Evolutionary conservation across 2,888 invertebrate genomes (phyloP).

Genomic region (Timandra comae): DNA sequence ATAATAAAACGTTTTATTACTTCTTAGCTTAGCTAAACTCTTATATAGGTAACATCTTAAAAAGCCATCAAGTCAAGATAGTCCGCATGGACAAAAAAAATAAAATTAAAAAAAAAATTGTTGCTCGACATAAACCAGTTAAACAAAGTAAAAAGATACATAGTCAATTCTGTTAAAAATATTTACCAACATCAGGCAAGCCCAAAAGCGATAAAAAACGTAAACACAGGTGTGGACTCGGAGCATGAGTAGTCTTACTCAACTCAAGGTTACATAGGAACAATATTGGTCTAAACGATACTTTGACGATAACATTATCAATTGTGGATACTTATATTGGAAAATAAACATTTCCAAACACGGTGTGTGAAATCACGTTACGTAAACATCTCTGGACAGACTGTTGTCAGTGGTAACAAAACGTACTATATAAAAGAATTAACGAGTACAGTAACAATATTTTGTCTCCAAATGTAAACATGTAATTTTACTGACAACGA

Average conservation of each 20-base stretch:
- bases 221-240: slow-evolving; percentile 53
- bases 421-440: slow-evolving; percentile 7
- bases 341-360: slow-evolving; percentile 25
- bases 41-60: no score
- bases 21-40: no score
- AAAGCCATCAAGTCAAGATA: no score
- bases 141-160: slow-evolving; percentile 1
- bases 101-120: no score
- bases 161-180: slow-evolving; percentile 5
- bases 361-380: slow-evolving; percentile 20
- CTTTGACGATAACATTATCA: slow-evolving; percentile 31
- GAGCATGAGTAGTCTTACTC: slow-evolving; percentile 28
- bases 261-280: slow-evolving; percentile 48
- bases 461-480: slow-evolving; percentile 27
- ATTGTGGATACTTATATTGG: slow-evolving; percentile 24
- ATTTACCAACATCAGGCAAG: slow-evolving; percentile 24
- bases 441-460: slow-evolving; percentile 15
- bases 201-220: slow-evolving; percentile 36
- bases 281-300: slow-evolving; percentile 26
- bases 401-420: neutral
- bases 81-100: no score
- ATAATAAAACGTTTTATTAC: no score
- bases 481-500: slow-evolving; percentile 28
- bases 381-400: slow-evolving; percentile 23
- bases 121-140: no score